Conservation (phyloP, 2,888 invertebrate genomes). For the Parthenolecanium corni region DNA sequence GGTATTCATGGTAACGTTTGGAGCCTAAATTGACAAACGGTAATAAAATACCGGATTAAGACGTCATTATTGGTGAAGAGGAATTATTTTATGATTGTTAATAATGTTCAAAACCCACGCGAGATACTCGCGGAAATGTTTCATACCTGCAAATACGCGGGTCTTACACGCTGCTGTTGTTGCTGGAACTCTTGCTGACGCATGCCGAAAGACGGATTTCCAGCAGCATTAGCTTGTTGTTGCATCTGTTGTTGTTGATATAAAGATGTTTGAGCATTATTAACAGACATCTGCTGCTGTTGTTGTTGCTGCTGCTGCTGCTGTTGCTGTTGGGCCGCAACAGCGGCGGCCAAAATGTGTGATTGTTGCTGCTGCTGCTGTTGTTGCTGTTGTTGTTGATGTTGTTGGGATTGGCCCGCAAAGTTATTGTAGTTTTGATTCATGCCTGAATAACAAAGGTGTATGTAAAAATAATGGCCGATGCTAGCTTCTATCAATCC, state of each 20-base stretch:
- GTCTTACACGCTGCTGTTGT: conserved; percentile 33
- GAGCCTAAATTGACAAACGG: conserved; percentile 44
- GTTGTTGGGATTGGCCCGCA: conserved; percentile 39
- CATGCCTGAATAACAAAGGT: conserved; percentile 40
- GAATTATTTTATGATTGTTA: neutral
- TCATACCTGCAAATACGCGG: conserved; percentile 35
- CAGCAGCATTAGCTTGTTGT: conserved; percentile 14
- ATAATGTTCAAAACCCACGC: too few species aligned
- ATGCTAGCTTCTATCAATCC: too few species aligned
- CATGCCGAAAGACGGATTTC: conserved; percentile 24
- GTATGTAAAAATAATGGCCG: neutral
- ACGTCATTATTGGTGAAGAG: neutral
- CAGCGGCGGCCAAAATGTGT: conserved; percentile 32
- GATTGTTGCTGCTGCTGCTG: conserved; percentile 34
- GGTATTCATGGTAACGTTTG: conserved; percentile 74
- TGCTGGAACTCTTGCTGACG: conserved; percentile 33
- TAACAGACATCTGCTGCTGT: conserved; percentile 30
- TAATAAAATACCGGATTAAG: neutral
- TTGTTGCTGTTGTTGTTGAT: conserved; percentile 41
- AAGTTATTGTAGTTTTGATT: conserved; percentile 54
- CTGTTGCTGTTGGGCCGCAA: conserved; percentile 30
- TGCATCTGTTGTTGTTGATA: conserved; percentile 20
- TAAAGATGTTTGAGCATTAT: conserved; percentile 11
- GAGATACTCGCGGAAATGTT: too few species aligned
- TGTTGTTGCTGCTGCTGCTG: conserved; percentile 34